These are phyloP conservation scores for Apostichopus japonicus DNA, from an alignment of 35 echinoderm and acorn worm species.

Conservation along the genomic window DNA sequence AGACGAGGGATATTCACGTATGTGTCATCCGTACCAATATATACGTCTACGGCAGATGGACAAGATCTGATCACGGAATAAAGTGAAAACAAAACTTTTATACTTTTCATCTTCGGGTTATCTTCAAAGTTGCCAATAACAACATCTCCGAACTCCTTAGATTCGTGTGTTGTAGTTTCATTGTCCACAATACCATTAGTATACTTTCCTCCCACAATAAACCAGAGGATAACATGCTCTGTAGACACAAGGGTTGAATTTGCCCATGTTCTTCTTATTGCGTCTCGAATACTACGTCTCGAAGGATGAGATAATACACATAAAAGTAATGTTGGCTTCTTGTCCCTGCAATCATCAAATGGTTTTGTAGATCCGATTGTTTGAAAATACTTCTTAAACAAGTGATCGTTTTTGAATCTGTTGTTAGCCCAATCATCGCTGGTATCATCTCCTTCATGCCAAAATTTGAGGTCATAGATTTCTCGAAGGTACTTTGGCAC, in stretches of 20 bases:
- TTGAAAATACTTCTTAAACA: not conserved
- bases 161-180: not conserved
- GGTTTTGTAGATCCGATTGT: not conserved
- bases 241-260: not conserved
- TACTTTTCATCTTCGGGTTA: not conserved
- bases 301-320: constrained; percentile 14
- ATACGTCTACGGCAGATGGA: not conserved
- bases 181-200: not conserved
- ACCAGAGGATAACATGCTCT: not conserved
- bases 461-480: too few relatives aligned
- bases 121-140: constrained; percentile 45
- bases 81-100: constrained; percentile 31
- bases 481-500: too few relatives aligned
- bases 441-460: not conserved
- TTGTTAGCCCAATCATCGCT: not conserved
- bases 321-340: not conserved
- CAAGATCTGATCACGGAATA: not conserved
- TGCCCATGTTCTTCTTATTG: constrained; percentile 9
- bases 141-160: constrained; percentile 11
- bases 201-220: not conserved
- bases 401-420: constrained; percentile 11
- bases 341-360: not conserved
- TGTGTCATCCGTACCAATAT: constrained; percentile 22
- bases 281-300: not conserved
- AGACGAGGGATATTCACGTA: constrained; percentile 36